Evolutionary conservation across 2,888 invertebrate species (phyloP).

Genomic region (Lithophane socia): DNA sequence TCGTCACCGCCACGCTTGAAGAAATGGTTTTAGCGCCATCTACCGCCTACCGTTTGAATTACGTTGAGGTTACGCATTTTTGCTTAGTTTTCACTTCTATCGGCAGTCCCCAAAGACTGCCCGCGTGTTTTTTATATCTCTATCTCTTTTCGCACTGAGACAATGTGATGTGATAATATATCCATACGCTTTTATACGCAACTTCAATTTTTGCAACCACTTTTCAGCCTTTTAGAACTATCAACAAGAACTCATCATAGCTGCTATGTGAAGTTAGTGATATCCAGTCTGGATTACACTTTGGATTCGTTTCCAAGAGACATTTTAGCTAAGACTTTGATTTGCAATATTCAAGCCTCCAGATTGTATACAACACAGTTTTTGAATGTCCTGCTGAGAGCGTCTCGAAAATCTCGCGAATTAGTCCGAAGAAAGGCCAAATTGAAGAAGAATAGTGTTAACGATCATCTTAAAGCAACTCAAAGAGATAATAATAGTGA

Average conservation of each 20-base stretch:
- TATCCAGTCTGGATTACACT: conserved; percentile 97
- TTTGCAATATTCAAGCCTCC: conserved; percentile 90
- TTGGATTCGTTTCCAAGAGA: conserved; percentile 93
- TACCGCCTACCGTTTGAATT: too few species aligned
- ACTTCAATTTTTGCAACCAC: not conserved
- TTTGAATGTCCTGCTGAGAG: conserved; percentile 95
- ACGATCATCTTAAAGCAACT: conserved; percentile 77
- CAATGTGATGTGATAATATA: conserved; percentile 2
- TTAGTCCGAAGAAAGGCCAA: conserved; percentile 85
- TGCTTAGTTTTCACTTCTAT: too few species aligned
- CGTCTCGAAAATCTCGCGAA: conserved; percentile 89
- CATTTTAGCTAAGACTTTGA: conserved; percentile 91
- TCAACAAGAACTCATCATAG: conserved; percentile 96
- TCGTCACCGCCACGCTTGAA: too few species aligned
- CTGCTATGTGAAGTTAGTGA: conserved; percentile 97
- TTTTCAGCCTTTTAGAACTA: conserved; percentile 93
- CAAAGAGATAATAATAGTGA: conserved; percentile 77
- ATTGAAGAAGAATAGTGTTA: conserved; percentile 80
- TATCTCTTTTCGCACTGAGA: not conserved
- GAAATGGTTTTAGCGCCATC: too few species aligned
- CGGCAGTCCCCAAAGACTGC: too few species aligned
- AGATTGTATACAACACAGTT: conserved; percentile 97
- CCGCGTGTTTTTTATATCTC: too few species aligned
- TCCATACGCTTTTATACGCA: not conserved
- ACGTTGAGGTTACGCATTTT: too few species aligned